Percentiles rank a stretch among this genome's conserved stretches.
These are phyloP conservation scores for Odobenus rosmarus DNA, from an alignment of 2,113 vertebrate genomes.

Conservation along the genomic window DNA sequence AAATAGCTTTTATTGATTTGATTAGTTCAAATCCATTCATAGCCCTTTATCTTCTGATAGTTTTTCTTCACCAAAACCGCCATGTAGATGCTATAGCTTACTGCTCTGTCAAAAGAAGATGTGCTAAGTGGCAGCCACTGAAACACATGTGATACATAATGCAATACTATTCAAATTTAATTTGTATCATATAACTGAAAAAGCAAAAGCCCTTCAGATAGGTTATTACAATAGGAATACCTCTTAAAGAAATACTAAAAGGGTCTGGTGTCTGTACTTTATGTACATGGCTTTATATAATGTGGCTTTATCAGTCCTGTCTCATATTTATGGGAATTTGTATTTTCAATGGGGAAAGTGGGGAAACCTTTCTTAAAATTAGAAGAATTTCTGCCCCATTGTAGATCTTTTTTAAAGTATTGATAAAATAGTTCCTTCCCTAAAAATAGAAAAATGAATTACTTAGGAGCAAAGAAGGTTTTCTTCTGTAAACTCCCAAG, in stretches of 20 bases:
- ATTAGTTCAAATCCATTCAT: not conserved
- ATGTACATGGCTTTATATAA: not conserved
- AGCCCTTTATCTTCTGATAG: not conserved
- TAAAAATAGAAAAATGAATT: constrained; percentile 34
- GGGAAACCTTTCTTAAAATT: not conserved
- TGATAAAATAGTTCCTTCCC: not conserved
- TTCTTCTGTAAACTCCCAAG: constrained; percentile 13
- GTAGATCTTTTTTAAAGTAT: not conserved
- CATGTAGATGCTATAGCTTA: not conserved
- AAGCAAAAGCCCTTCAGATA: not conserved
- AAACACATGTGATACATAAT: not conserved
- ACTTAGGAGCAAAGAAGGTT: not conserved
- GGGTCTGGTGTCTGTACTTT: not conserved
- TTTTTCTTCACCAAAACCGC: not conserved
- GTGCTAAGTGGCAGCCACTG: not conserved
- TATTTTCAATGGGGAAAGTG: not conserved
- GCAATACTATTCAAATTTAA: not conserved
- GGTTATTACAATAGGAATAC: not conserved
- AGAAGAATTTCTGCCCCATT: constrained; percentile 26
- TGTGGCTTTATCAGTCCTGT: not conserved
- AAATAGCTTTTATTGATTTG: not conserved
- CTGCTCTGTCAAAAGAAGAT: not conserved
- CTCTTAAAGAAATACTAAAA: not conserved
- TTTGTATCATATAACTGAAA: not conserved
- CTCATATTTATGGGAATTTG: not conserved